These are phyloP conservation scores for Hucho hucho DNA, from an alignment of 2,113 vertebrate genomes.

Conservation along the genomic window DNA sequence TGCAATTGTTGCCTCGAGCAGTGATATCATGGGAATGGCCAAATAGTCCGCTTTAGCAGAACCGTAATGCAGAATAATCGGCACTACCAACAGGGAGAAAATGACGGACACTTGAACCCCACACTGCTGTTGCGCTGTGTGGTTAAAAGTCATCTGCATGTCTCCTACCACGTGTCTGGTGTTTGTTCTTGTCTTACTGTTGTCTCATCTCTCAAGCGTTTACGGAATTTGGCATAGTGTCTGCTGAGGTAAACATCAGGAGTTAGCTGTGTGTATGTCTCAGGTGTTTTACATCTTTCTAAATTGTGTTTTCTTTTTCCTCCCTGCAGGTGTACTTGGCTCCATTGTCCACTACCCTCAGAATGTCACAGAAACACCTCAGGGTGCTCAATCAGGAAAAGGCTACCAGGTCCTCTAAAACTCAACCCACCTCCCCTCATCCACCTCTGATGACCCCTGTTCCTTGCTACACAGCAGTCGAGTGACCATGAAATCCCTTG, in stretches of 20 bases:
- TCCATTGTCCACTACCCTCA: constrained; percentile 65
- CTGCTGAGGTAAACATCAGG: not conserved
- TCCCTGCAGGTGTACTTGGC: constrained; percentile 55
- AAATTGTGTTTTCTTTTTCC: constrained; percentile 9
- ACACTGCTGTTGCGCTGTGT: not conserved
- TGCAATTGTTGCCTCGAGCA: too few species aligned
- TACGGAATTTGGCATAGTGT: not conserved
- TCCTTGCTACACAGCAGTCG: too few species aligned
- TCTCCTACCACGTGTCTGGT: not conserved
- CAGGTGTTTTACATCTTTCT: not conserved
- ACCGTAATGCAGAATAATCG: not conserved
- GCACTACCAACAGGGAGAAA: too few species aligned
- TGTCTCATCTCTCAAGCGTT: not conserved
- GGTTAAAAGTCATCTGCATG: not conserved
- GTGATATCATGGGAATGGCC: not conserved
- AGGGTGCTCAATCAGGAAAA: not conserved
- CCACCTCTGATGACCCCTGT: too few species aligned
- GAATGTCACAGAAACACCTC: constrained; percentile 21
- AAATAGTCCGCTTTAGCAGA: not conserved
- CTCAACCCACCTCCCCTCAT: not conserved
- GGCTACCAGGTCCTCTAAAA: not conserved
- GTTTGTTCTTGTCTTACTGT: not conserved
- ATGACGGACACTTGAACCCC: not conserved
- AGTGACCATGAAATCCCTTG: too few species aligned
- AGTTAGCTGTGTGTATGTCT: not conserved